Percentiles rank a stretch among this genome's conserved stretches.
Conservation (phyloP, 2,113 vertebrate genomes). For the Gymnarchus niloticus region DNA sequence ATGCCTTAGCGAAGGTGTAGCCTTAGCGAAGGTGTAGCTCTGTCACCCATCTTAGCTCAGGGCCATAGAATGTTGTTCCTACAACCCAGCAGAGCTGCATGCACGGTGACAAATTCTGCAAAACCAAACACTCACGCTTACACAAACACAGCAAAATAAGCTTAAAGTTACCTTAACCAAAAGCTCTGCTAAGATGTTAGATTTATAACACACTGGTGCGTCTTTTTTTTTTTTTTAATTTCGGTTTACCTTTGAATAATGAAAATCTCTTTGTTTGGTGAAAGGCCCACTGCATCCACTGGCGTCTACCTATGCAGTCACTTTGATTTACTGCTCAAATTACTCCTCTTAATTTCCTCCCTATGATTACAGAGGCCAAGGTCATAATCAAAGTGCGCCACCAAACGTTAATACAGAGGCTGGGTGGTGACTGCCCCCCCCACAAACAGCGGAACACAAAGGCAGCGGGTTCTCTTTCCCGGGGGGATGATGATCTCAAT, state of each 20-base stretch:
- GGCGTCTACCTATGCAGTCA: background rate
- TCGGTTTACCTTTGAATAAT: background rate
- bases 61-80: no score
- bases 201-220: background rate
- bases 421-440: background rate
- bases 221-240: background rate
- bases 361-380: constrained; percentile 19
- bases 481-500: constrained; percentile 18
- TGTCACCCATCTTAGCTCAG: no score
- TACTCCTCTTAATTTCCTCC: constrained; percentile 16
- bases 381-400: constrained; percentile 12
- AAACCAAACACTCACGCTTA: background rate
- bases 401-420: background rate
- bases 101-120: background rate
- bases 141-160: background rate
- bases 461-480: background rate
- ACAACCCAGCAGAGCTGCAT: background rate
- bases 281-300: background rate
- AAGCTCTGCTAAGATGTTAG: background rate
- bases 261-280: background rate
- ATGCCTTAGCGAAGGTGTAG: no score
- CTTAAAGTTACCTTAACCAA: background rate
- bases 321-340: constrained; percentile 27
- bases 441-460: background rate
- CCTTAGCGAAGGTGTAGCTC: no score